Conservation (phyloP, 2,113 vertebrate genomes). For the Hippocampus mohnikei region DNA sequence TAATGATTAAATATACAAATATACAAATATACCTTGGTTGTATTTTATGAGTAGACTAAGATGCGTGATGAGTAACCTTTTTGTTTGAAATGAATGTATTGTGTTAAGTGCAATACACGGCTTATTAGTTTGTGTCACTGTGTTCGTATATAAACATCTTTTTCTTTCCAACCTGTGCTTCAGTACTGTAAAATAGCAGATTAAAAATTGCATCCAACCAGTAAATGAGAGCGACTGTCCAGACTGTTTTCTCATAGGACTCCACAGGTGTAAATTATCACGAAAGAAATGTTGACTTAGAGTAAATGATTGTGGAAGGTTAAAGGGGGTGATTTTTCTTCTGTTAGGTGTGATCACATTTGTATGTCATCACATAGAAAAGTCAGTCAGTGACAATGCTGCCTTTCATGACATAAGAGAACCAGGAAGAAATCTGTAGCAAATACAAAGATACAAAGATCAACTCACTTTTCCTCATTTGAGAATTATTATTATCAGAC, state of each 20-base stretch:
- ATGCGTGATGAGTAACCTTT: no score
- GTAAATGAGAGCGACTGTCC: constrained; percentile 32
- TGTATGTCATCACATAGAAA: not conserved
- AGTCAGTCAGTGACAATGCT: not conserved
- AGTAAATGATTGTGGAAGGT: constrained; percentile 30
- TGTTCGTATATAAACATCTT: not conserved
- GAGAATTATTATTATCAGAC: not conserved
- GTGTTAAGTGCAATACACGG: no score
- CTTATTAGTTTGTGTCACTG: no score
- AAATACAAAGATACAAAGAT: not conserved
- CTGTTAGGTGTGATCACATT: not conserved
- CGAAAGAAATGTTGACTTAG: constrained; percentile 31
- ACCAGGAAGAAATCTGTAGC: not conserved
- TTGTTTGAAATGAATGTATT: no score
- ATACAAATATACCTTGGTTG: no score
- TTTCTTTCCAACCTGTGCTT: not conserved
- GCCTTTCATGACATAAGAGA: not conserved
- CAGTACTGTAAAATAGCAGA: not conserved
- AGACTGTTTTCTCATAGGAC: constrained; percentile 17
- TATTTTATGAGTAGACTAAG: no score
- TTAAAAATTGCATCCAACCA: constrained; percentile 25
- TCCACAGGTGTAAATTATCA: not conserved
- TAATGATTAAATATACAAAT: no score
- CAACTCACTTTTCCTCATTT: not conserved
- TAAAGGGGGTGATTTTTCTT: not conserved